Evolutionary conservation across 2,797 vertebrate species (phyloP).

Genomic region (Thunnus albacares): DNA sequence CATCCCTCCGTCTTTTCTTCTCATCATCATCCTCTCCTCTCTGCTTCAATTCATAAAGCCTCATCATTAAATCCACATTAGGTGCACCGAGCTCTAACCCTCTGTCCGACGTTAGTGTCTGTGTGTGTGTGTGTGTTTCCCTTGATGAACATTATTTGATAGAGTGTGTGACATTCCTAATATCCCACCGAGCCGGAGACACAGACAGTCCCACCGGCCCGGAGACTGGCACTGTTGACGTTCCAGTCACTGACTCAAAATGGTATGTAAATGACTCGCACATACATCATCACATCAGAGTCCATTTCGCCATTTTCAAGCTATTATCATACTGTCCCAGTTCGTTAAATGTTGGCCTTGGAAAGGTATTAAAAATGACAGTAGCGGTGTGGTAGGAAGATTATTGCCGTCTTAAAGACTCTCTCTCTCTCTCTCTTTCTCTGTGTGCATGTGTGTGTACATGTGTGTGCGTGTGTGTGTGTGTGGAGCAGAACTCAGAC

Average conservation of each 20-base stretch:
- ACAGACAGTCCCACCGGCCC: constrained; percentile 63
- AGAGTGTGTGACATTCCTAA: constrained; percentile 74
- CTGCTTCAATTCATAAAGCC: constrained; percentile 76
- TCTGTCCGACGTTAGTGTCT: constrained; percentile 52
- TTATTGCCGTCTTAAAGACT: constrained; percentile 74
- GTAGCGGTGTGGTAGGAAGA: constrained; percentile 68
- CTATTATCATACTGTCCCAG: constrained; percentile 72
- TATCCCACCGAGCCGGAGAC: constrained; percentile 64
- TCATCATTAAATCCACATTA: constrained; percentile 86
- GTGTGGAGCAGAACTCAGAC: constrained; percentile 80
- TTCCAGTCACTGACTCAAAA: constrained; percentile 69
- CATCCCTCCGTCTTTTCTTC: constrained; percentile 45
- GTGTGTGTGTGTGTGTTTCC: constrained; percentile 40
- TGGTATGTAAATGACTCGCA: constrained; percentile 66
- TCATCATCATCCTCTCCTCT: constrained; percentile 55
- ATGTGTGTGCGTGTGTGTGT: constrained; percentile 54
- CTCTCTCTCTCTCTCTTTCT: neutral
- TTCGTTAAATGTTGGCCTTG: constrained; percentile 72
- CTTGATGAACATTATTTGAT: constrained; percentile 77
- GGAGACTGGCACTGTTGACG: constrained; percentile 67
- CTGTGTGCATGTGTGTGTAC: constrained; percentile 48
- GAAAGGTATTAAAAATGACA: constrained; percentile 78
- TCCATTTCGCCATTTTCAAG: constrained; percentile 59
- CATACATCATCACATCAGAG: constrained; percentile 67
- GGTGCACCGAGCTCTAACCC: constrained; percentile 62